Base-by-base conservation (phyloP, 2,797 vertebrate species). In the Platyrinchus mystaceus region DNA sequence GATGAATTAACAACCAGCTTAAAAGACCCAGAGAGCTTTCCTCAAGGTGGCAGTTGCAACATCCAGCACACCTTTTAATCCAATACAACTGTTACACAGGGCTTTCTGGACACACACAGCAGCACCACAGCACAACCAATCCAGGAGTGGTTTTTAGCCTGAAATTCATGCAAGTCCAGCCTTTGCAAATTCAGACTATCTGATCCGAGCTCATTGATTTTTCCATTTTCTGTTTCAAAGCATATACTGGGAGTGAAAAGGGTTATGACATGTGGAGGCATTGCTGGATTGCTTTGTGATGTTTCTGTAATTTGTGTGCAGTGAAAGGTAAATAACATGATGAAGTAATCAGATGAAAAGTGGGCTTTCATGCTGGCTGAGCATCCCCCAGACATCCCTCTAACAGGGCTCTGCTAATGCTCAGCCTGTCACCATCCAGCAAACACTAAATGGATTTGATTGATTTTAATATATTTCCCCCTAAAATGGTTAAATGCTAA, bases 181-280 rank as follows among this genome's bases (percentile, higher is more conserved):
- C 66, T 95, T 94, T 43, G 69, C 82, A 81, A 91, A 76, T 91
- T 91, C 74, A 93, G 58, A 44, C 90, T 75, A 82, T 75, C 77
- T 80, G 89, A 79, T 91, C 80, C 74, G 34, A 94, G 39, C 15
- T 41, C 43, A 93, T 93, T 47, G 93, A 97, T 96, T 96, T 96
- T 81, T 59, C 92, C 66, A 91, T 95, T 96, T 94, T 92, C 92
- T 93, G 18, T 90, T 95, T 93, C 90, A 59, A 90, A 93, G 90
- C 55, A 62, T 83, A 71, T 39, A 63, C 60, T 74, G 52, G 64
- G 68, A 92, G 59, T 21, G 47, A 79, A 93, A 95, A 95, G 78
- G 87, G 62, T 93, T 92, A 93, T 91, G 92, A 59, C 53, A 80
- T 85, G 69, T 63, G 18, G 47, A 95, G 89, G 87, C 70, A 59